Evolutionary conservation across 1,140 invertebrate genomes (phyloP).

Genomic region (Varroa destructor): DNA sequence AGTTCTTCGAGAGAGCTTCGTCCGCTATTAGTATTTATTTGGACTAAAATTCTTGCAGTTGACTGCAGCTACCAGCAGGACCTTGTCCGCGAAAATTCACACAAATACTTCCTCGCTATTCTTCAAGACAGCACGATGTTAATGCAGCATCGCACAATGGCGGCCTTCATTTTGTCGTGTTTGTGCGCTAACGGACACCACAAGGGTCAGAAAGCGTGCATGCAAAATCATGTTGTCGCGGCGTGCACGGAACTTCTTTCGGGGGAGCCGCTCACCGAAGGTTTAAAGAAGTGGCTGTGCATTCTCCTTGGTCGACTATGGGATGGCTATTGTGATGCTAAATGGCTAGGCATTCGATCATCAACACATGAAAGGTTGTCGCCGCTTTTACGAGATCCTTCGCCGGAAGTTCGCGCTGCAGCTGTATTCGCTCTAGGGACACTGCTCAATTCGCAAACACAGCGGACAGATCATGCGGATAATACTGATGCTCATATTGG

Average conservation of each 20-base stretch:
- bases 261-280: constrained; percentile 38
- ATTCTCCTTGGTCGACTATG: constrained; percentile 84
- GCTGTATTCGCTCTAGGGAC: constrained; percentile 82
- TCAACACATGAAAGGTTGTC: constrained; percentile 86
- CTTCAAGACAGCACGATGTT: constrained; percentile 68
- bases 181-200: constrained; percentile 22
- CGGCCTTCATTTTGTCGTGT: constrained; percentile 77
- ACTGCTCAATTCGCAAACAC: constrained; percentile 65
- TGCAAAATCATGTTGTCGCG: constrained; percentile 71
- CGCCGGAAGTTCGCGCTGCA: constrained; percentile 75
- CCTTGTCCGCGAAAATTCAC: constrained; percentile 81
- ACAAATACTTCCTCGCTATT: constrained; percentile 84
- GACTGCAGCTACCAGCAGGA: constrained; percentile 87
- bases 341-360: constrained; percentile 90
- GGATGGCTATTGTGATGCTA: constrained; percentile 78
- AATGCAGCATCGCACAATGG: constrained; percentile 70
- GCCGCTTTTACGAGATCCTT: constrained; percentile 58
- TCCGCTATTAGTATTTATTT: constrained; percentile 88
- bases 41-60: constrained; percentile 96
- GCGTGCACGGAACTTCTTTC: constrained; percentile 60
- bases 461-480: constrained; percentile 78
- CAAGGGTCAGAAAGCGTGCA: constrained; percentile 46
- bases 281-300: constrained; percentile 56
- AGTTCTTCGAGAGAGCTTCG: constrained; percentile 79
- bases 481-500: constrained; percentile 81